Percentiles rank a stretch among this genome's conserved stretches.
These are phyloP conservation scores for Aldabrachelys gigantea DNA, from an alignment of 2,113 vertebrate species.

Conservation along the genomic window DNA sequence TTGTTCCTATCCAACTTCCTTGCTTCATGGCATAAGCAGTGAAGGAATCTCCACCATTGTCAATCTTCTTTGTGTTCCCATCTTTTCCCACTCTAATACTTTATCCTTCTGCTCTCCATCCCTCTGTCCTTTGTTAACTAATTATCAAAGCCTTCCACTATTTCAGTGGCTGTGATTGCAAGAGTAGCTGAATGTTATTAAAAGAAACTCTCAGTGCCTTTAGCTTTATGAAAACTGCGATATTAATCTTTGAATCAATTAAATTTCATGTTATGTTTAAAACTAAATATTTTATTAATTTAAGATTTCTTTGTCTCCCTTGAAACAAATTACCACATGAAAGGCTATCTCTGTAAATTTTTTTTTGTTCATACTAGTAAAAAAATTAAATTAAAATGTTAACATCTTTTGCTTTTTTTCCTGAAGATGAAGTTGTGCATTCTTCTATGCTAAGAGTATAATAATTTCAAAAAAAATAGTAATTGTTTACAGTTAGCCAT, in stretches of 20 bases:
- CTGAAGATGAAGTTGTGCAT: background rate
- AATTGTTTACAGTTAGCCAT: background rate
- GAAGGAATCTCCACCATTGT: background rate
- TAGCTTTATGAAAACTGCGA: background rate
- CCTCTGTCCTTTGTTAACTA: background rate
- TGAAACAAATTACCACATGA: background rate
- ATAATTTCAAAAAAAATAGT: background rate
- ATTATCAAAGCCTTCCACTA: background rate
- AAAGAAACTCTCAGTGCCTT: no score
- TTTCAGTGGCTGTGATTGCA: background rate
- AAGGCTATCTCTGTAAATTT: background rate
- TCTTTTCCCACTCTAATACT: no score
- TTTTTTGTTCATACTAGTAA: background rate
- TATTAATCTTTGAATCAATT: accelerated
- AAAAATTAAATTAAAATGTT: background rate
- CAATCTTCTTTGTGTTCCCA: background rate
- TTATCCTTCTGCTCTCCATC: background rate
- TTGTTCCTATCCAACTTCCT: background rate
- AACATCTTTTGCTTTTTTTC: background rate
- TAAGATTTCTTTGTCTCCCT: background rate
- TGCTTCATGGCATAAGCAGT: background rate
- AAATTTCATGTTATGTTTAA: background rate
- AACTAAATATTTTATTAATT: background rate
- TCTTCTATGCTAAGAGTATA: background rate
- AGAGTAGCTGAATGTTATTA: no score